Conservation (phyloP, 1,140 invertebrate genomes). For the Druon quercuslanigerum region DNA sequence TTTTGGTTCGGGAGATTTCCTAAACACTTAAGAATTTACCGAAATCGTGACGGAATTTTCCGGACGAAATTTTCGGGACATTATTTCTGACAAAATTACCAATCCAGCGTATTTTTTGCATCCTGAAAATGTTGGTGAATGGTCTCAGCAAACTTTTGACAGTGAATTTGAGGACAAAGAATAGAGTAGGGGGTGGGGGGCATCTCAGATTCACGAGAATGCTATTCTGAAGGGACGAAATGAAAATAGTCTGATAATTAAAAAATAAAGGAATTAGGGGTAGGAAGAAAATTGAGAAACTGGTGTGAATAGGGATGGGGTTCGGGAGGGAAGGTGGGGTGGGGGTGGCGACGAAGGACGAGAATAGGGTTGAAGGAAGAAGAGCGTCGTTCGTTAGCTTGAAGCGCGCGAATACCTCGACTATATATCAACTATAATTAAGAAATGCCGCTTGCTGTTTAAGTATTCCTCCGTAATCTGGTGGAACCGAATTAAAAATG, state of each 20-base stretch:
- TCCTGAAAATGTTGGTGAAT: too few relatives aligned
- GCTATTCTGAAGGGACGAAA: not conserved
- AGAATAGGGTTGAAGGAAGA: constrained; percentile 33
- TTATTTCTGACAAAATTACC: too few relatives aligned
- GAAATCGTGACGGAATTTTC: too few relatives aligned
- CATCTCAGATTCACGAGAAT: not conserved
- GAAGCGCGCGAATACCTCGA: constrained; percentile 35
- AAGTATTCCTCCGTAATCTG: constrained; percentile 67
- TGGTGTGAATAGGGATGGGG: not conserved
- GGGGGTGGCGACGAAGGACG: constrained; percentile 15
- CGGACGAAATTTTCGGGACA: too few relatives aligned
- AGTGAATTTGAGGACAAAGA: not conserved
- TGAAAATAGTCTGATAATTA: constrained; percentile 24
- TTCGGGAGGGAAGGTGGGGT: not conserved
- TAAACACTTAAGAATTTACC: too few relatives aligned
- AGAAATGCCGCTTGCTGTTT: constrained; percentile 65
- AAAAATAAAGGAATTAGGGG: not conserved
- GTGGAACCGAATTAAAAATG: constrained; percentile 67
- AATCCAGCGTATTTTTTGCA: too few relatives aligned
- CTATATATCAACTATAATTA: constrained; percentile 69
- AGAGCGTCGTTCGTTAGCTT: constrained; percentile 39
- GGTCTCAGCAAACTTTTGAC: too few relatives aligned
- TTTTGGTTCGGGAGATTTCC: too few relatives aligned
- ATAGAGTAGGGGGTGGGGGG: not conserved
- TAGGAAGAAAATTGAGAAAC: not conserved